A percentile compares a stretch with the other conserved stretches of the same genome.
Conservation (phyloP, 2,888 invertebrate genomes). For the Sinelater perroti region DNA sequence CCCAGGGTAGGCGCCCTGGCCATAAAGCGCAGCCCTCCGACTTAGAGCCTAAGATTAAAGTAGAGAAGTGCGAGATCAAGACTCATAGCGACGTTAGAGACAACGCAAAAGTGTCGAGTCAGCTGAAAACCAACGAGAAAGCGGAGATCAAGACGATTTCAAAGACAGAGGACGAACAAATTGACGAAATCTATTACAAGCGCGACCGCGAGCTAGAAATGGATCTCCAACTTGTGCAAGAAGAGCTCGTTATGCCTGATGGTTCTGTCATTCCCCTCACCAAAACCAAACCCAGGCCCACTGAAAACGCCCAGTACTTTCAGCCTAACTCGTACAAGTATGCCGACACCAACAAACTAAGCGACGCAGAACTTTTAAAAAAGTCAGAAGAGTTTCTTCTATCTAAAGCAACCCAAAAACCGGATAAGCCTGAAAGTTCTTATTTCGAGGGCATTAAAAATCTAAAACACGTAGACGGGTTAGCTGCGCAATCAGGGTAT, state of each 20-base stretch:
- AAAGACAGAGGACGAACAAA: slow-evolving; percentile 54
- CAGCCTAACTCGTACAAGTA: background rate
- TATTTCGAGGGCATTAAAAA: background rate
- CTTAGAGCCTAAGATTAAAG: slow-evolving; percentile 46
- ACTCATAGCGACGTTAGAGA: slow-evolving; percentile 41
- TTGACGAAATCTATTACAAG: slow-evolving; percentile 56
- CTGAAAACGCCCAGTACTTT: slow-evolving; percentile 3
- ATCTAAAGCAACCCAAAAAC: slow-evolving; percentile 1
- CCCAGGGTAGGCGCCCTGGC: slow-evolving; percentile 48
- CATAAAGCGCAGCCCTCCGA: slow-evolving; percentile 2
- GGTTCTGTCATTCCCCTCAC: slow-evolving; percentile 25
- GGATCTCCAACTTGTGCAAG: slow-evolving; percentile 55
- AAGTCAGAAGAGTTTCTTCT: slow-evolving; percentile 10
- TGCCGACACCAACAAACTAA: slow-evolving; percentile 21
- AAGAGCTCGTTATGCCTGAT: slow-evolving; percentile 48
- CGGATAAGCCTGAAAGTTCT: background rate
- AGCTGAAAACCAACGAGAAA: slow-evolving; percentile 49
- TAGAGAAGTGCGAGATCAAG: slow-evolving; percentile 45
- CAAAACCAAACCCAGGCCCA: background rate
- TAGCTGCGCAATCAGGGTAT: slow-evolving; percentile 6
- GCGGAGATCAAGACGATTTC: slow-evolving; percentile 52
- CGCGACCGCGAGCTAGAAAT: slow-evolving; percentile 55
- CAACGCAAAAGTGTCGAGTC: slow-evolving; percentile 46
- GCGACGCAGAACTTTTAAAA: slow-evolving; percentile 11
- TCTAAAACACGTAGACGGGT: background rate